Percentiles rank a stretch among this genome's conserved stretches.
Evolutionary conservation across 2,797 vertebrate genomes (phyloP).

Genomic region (Sebastiscus tertius): DNA sequence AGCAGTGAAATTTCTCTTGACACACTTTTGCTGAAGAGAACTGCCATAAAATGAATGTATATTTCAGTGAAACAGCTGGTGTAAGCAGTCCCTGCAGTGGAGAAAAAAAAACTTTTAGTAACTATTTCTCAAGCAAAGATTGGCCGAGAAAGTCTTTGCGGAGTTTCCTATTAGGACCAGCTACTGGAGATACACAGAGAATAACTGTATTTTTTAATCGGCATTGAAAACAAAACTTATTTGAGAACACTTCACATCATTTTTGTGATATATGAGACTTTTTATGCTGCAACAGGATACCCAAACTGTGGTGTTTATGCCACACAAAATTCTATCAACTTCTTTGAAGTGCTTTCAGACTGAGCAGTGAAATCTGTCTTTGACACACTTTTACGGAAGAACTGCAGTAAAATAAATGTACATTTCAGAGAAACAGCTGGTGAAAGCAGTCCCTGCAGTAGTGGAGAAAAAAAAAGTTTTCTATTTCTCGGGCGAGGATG

Average conservation of each 20-base stretch:
- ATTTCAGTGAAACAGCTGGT: conserved; percentile 54
- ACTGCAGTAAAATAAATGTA: conserved; percentile 30
- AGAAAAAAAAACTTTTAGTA: background rate
- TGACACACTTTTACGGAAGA: conserved; percentile 21
- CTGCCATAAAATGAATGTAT: conserved; percentile 27
- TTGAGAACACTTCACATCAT: background rate
- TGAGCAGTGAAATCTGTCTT: background rate
- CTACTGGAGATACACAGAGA: background rate
- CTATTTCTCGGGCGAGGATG: conserved; percentile 24
- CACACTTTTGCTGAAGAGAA: conserved; percentile 27
- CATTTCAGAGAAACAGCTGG: conserved; percentile 52
- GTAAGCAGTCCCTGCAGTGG: conserved; percentile 10
- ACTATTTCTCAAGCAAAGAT: conserved; percentile 18
- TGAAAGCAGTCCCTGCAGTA: conserved; percentile 17
- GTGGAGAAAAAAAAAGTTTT: background rate
- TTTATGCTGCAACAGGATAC: background rate
- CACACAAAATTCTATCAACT: background rate
- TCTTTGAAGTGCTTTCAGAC: background rate
- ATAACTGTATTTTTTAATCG: background rate
- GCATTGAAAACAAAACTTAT: background rate
- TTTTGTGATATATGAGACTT: background rate
- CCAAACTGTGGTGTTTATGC: background rate
- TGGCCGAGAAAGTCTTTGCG: conserved; percentile 11
- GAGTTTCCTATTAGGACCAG: no score
- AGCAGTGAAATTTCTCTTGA: background rate